Evolutionary conservation across 1,140 invertebrate species (phyloP), one percentile per base, ranked within the genome.

Genomic region (Aleiodes sp.): DNA sequence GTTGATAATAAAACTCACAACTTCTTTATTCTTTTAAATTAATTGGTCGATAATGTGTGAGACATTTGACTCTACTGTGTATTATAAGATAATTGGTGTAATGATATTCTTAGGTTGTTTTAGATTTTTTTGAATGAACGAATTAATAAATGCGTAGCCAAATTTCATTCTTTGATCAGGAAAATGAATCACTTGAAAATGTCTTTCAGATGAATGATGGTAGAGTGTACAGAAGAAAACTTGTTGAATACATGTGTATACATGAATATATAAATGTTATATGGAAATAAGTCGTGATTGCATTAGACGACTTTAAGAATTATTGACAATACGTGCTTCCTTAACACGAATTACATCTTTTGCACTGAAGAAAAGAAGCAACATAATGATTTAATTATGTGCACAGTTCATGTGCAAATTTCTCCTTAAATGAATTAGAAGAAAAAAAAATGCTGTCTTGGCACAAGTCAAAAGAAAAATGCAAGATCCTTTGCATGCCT

Each of bases 301-400:
- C 26, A 52, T 21, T 26, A 52, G 19, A 21, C 46, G 46, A 52
- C 46, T 24, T 16, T 19, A 19, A 52, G 46, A 52, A 24, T 52
- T 24, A 70, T 75, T 73, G 76, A 77, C 66, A 76, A 78, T 77
- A 81, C 76, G 82, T 82, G 82, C 83, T 84, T 84, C 82, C 83
- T 67, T 73, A 70, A 77, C 76, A 79, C 71, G 69, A 78, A 80
- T 79, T 79, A 80, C 73, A 76, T 84, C n/a, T 81, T 73, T 74
- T 73, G 69, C 37, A 73, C 63, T 26, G 33, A 59, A 67, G 64
- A 70, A 62, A 70, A 67, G 26, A 24, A 73, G 29, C 66, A 52
- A 37, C 59, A 26, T 16, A 39, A 37, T 67, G 62, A 65, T 60
- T 41, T 72, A 52, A 26, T 37, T 52, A 35, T 35, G 43, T 46